Evolutionary conservation across 1,140 invertebrate species (phyloP).

Genomic region (Hesperophylax magnus): DNA sequence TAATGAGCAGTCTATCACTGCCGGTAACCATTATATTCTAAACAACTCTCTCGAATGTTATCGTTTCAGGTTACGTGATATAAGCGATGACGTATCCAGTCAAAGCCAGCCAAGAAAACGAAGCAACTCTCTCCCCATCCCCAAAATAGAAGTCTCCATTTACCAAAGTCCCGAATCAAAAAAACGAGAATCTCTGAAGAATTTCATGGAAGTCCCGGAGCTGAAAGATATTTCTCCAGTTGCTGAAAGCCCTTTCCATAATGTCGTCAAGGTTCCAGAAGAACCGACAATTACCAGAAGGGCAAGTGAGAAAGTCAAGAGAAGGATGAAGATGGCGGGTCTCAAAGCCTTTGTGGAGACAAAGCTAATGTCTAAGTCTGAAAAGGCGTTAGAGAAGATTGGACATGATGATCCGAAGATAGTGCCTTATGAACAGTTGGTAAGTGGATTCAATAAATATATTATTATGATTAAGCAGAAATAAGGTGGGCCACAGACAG

Average conservation of each 20-base stretch:
- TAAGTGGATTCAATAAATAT: slow-evolving; percentile 59
- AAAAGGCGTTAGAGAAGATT: slow-evolving; percentile 92
- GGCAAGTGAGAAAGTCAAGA: slow-evolving; percentile 86
- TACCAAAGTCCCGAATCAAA: slow-evolving; percentile 83
- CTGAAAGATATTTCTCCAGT: slow-evolving; percentile 73
- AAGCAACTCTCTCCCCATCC: slow-evolving; percentile 94
- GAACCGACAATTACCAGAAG: slow-evolving; percentile 74
- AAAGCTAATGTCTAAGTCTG: slow-evolving; percentile 91
- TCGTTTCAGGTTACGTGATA: slow-evolving; percentile 79
- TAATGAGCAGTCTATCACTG: neutral
- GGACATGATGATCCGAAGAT: slow-evolving; percentile 81
- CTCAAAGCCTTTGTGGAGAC: slow-evolving; percentile 92
- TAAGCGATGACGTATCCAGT: slow-evolving; percentile 83
- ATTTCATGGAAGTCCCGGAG: slow-evolving; percentile 83
- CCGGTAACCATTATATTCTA: neutral
- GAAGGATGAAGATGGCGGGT: slow-evolving; percentile 91
- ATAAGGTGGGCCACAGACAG: too few relatives aligned
- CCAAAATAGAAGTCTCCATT: slow-evolving; percentile 90
- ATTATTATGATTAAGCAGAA: too few relatives aligned
- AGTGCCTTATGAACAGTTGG: slow-evolving; percentile 68
- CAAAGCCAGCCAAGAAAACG: slow-evolving; percentile 83
- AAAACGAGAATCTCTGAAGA: slow-evolving; percentile 78
- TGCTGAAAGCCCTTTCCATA: slow-evolving; percentile 67
- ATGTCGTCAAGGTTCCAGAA: slow-evolving; percentile 67
- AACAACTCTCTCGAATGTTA: neutral